Conservation (phyloP, 2,797 vertebrate genomes). For the Leptatherina wallacei region DNA sequence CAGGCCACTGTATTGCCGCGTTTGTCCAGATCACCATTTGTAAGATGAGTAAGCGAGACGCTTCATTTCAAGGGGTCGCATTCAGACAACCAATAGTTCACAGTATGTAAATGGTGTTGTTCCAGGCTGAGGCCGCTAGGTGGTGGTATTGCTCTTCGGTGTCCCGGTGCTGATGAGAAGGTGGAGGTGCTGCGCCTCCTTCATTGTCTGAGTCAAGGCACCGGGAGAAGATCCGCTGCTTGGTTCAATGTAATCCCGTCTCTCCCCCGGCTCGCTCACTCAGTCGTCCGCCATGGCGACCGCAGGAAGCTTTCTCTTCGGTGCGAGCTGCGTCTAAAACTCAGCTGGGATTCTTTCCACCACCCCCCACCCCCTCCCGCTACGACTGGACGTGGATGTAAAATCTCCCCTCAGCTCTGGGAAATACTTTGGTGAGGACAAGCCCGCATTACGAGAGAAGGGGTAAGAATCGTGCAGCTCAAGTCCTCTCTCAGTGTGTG, state of each 20-base stretch:
- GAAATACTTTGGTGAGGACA: slow-evolving; percentile 60
- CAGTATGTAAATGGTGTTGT: neutral
- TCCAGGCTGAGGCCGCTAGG: slow-evolving; percentile 46
- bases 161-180: slow-evolving; percentile 7
- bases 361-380: neutral
- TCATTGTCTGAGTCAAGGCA: slow-evolving; percentile 74
- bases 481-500: slow-evolving; percentile 42
- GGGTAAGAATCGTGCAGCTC: slow-evolving; percentile 65
- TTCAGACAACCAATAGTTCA: too few species aligned
- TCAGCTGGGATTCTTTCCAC: slow-evolving; percentile 22
- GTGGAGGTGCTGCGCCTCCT: slow-evolving; percentile 74
- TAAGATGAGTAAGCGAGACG: too few species aligned
- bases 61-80: too few species aligned
- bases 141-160: slow-evolving; percentile 56
- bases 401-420: slow-evolving; percentile 32
- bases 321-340: slow-evolving; percentile 58
- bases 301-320: slow-evolving; percentile 65
- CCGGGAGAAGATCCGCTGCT: slow-evolving; percentile 72
- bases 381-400: slow-evolving; percentile 65
- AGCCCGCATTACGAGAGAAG: slow-evolving; percentile 60
- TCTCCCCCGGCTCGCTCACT: slow-evolving; percentile 60
- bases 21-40: too few species aligned
- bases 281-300: slow-evolving; percentile 86
- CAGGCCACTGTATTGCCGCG: too few species aligned
- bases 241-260: slow-evolving; percentile 76